Evolutionary conservation across 2,113 vertebrate genomes (phyloP).

Genomic region (Sorex fumeus): DNA sequence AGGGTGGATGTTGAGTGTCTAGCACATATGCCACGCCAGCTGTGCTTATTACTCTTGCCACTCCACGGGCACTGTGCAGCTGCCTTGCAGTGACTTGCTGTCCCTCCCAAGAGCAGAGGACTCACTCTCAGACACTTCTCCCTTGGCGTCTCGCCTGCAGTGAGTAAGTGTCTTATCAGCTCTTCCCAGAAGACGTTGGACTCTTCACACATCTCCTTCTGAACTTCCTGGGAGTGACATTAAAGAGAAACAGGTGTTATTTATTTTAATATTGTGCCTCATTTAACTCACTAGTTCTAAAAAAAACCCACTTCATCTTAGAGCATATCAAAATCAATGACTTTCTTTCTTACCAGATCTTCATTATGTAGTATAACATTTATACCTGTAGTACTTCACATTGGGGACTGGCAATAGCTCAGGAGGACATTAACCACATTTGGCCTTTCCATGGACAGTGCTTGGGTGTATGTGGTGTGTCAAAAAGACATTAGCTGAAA

Average conservation of each 20-base stretch:
- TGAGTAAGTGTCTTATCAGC: neutral
- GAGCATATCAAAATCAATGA: constrained; percentile 27
- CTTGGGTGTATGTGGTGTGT: neutral
- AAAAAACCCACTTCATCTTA: neutral
- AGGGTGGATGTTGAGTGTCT: neutral
- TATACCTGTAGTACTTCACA: neutral
- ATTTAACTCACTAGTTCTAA: neutral
- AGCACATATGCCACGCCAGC: neutral
- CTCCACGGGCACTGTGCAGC: neutral
- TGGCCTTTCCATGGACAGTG: neutral
- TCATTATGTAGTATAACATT: neutral
- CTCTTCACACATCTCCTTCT: neutral
- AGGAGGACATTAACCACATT: neutral
- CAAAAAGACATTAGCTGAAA: too few relatives aligned
- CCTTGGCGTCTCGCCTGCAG: neutral
- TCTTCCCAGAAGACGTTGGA: neutral
- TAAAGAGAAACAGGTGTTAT: neutral
- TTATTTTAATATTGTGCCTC: neutral
- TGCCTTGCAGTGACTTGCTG: neutral
- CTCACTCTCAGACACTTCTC: neutral
- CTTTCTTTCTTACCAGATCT: neutral
- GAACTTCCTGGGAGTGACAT: neutral
- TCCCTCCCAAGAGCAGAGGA: neutral
- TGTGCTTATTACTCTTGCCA: neutral
- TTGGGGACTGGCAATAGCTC: neutral